These are phyloP conservation scores for Abramis brama DNA, from an alignment of 2,113 vertebrate genomes.

Conservation along the genomic window DNA sequence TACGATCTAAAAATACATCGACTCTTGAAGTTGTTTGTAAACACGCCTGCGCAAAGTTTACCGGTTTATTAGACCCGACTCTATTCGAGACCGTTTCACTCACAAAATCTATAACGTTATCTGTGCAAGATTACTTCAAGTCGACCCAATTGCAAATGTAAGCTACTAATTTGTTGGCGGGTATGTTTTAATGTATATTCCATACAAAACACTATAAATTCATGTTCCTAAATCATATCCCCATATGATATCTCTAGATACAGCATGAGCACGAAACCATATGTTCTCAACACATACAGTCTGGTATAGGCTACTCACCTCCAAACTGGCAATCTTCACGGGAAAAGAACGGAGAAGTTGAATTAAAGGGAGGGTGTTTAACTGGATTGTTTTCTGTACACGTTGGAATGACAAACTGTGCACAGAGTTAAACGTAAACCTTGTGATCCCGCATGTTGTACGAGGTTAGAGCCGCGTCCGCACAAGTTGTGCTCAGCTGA, in stretches of 20 bases:
- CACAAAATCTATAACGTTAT: neutral
- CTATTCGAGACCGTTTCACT: neutral
- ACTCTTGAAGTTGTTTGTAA: slow-evolving; percentile 44
- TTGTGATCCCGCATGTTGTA: slow-evolving; percentile 14
- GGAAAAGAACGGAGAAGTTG: neutral
- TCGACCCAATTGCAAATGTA: neutral
- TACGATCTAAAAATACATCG: slow-evolving; percentile 23
- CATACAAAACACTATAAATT: slow-evolving; percentile 1
- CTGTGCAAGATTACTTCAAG: neutral
- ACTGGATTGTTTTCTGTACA: neutral
- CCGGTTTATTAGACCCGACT: neutral
- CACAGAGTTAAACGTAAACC: slow-evolving; percentile 12
- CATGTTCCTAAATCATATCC: neutral
- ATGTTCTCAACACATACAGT: neutral
- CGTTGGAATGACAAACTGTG: slow-evolving; percentile 4
- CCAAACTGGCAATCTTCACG: slow-evolving; percentile 26
- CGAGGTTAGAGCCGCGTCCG: slow-evolving; percentile 36
- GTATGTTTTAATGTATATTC: neutral
- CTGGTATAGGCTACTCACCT: slow-evolving; percentile 41
- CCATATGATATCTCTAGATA: neutral
- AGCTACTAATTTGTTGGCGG: neutral
- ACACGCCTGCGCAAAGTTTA: slow-evolving; percentile 31
- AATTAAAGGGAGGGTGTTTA: neutral
- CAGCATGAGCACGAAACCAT: slow-evolving; percentile 22
- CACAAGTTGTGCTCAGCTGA: slow-evolving; percentile 54